Conservation (phyloP, 2,797 vertebrate genomes). For the Falco novaeseelandiae region DNA sequence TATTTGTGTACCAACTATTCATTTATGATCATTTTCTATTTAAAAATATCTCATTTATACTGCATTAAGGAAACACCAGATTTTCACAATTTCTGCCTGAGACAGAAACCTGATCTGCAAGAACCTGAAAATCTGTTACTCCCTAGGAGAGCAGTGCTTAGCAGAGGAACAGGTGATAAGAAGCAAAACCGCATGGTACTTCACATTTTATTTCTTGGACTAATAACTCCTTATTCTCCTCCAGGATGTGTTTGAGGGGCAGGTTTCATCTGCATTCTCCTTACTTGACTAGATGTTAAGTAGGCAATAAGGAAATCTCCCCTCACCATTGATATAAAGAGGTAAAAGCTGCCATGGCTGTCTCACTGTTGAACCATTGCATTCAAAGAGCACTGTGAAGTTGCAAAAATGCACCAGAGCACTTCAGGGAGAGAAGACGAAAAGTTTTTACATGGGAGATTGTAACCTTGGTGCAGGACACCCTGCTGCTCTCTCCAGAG, state of each 20-base stretch:
- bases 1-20: neutral
- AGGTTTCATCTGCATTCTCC: neutral
- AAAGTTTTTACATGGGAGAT: neutral
- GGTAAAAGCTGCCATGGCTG: neutral
- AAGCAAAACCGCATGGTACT: neutral
- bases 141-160: neutral
- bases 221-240: neutral
- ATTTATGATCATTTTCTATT: neutral
- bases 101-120: neutral
- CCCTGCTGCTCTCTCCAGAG: neutral
- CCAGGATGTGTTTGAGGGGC: too few relatives aligned
- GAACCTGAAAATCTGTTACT: neutral
- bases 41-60: neutral
- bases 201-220: neutral
- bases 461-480: neutral
- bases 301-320: neutral
- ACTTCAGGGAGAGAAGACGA: neutral
- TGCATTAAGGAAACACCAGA: neutral
- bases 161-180: neutral
- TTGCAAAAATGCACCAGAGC: neutral
- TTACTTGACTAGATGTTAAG: neutral
- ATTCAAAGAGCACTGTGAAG: neutral
- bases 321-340: neutral
- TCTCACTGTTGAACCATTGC: neutral
- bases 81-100: neutral